Base-by-base conservation (phyloP, 2,113 vertebrate genomes). In the Zosterops hypoxanthus region DNA sequence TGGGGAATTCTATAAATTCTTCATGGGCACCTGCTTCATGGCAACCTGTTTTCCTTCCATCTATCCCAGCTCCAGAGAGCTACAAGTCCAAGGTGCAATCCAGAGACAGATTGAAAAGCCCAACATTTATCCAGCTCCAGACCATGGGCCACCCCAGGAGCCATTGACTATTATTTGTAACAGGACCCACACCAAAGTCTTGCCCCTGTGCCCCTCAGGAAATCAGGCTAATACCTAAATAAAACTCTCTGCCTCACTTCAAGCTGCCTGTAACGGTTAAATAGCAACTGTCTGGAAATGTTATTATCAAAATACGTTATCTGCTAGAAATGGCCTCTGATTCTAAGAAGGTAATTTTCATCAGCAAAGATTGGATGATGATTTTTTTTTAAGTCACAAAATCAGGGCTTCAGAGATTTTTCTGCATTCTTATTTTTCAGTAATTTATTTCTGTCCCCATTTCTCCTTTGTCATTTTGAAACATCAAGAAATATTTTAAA, bases 111-210 rank as follows among this genome's bases (percentile, higher is more conserved):
- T 53, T 18, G 31, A 63, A 81, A 71, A 14, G 9, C 34, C 33
- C 6, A 2, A 6, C 0, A 0, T 9, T 10, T 21, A 49, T 14
- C 47, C 57, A 65, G 16, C 2, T 12, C 47, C 28, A 81, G 77
- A 46, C 6, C 0, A 0, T 28, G 50, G 3, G 49, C 7, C 16
- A 36, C 9, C 22, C 20, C 41, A 42, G 42, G 23, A 63, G 29
- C 44, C 17, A 26, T 1, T 0, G 0, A 22, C 34, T 28, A 2
- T 50, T 22, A 21, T 0, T n/a, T 77, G 26, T 42, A 33, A 39
- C 1, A 9, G 25, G 44, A 86, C 16, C n/a, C 20, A 50, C 36
- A 31, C 14, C 7, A 5, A 23, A 24, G 52, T 15, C 29, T 70
- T 72, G 31, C n/a, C 23, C 13, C 56, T 46, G n/a, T 19, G 9